Percentiles rank a stretch among this genome's conserved stretches.
These are phyloP conservation scores for Sabatieria punctata DNA, from an alignment of 2,888 invertebrate genomes.

Conservation along the genomic window DNA sequence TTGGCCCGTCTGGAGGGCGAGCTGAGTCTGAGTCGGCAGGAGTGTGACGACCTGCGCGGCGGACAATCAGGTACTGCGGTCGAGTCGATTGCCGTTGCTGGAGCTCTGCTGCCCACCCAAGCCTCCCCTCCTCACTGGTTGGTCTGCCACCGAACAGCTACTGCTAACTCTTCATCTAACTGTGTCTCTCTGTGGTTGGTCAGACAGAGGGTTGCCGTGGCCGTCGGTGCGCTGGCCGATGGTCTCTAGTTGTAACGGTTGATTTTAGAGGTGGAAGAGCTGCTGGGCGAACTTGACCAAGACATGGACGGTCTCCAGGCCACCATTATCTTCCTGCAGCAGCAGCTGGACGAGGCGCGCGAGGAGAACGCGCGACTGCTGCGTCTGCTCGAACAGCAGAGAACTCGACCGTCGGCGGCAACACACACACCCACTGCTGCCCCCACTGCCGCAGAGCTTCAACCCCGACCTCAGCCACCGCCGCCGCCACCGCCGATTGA, in stretches of 20 bases:
- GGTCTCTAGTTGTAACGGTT: background rate
- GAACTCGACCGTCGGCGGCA: background rate
- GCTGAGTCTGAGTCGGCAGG: conserved; percentile 77
- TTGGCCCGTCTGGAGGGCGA: conserved; percentile 89
- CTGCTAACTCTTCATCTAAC: no score
- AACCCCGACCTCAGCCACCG: no score
- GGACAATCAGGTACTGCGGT: conserved; percentile 92
- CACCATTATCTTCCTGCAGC: conserved; percentile 79
- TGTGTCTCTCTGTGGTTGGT: no score
- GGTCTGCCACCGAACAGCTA: no score
- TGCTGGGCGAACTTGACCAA: conserved; percentile 84
- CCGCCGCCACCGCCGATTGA: background rate
- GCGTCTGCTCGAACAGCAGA: background rate
- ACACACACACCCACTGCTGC: background rate
- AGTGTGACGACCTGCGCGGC: conserved; percentile 87
- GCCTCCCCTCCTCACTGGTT: no score
- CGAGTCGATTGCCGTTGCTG: no score
- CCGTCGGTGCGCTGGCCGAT: background rate
- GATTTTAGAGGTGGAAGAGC: conserved; percentile 69
- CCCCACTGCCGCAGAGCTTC: background rate
- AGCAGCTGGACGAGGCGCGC: conserved; percentile 60
- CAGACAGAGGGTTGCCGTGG: background rate
- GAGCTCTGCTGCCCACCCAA: no score
- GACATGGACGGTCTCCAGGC: conserved; percentile 96
- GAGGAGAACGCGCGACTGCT: conserved; percentile 37